Percentiles rank a stretch among this genome's conserved stretches.
These are phyloP conservation scores for Mycalesis mineus DNA, from an alignment of 2,888 invertebrate genomes.

Conservation along the genomic window DNA sequence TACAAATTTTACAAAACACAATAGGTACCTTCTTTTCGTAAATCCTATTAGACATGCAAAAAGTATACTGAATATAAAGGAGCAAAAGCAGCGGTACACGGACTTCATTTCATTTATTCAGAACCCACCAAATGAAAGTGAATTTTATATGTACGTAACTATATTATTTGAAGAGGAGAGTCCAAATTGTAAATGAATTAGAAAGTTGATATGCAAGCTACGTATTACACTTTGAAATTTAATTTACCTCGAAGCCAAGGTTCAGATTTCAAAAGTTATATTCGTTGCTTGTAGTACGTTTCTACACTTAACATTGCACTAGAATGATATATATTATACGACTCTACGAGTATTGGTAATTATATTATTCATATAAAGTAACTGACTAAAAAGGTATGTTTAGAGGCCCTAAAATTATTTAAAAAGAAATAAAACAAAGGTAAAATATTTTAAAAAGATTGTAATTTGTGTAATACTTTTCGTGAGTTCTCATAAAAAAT, in stretches of 20 bases:
- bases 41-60: constrained; percentile 13
- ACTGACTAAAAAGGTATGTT: too few relatives aligned
- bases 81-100: constrained; percentile 12
- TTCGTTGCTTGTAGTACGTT: too few relatives aligned
- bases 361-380: too few relatives aligned
- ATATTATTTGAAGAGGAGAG: constrained; percentile 3
- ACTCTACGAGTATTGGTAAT: too few relatives aligned
- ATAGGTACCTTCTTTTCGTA: constrained; percentile 1
- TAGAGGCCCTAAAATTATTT: too few relatives aligned
- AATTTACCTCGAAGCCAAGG: not conserved
- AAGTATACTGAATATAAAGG: constrained; percentile 13
- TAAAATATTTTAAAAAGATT: too few relatives aligned
- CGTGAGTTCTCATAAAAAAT: too few relatives aligned
- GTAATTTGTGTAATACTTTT: too few relatives aligned
- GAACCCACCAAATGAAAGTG: constrained; percentile 9
- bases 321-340: too few relatives aligned
- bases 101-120: constrained; percentile 15
- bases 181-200: not conserved
- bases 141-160: constrained; percentile 10
- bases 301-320: too few relatives aligned
- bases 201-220: not conserved
- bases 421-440: too few relatives aligned
- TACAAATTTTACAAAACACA: constrained; percentile 2
- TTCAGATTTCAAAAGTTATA: too few relatives aligned
- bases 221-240: not conserved